Evolutionary conservation across 2,888 invertebrate species (phyloP), one percentile per base, ranked within the genome.

Genomic region (Bibio marci): DNA sequence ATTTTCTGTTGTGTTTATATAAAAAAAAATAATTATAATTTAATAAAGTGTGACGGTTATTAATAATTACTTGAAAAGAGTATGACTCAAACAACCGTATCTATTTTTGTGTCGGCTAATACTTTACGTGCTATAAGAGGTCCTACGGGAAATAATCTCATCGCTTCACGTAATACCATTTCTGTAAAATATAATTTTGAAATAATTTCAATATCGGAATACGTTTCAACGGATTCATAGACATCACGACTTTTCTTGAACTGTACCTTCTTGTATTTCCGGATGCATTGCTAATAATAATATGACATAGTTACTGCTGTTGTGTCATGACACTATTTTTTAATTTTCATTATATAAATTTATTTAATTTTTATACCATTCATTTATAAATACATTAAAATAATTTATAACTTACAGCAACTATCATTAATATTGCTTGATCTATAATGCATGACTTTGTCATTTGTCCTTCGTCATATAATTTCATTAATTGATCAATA

Each of bases 151-250:
- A 59, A 49, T 1, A 59, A 42, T 7, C 59, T 47, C 55, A 61
- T 54, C 0, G 56, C 47, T 39, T 59, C 61, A 34, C 57, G 58
- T 0, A 59, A 40, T 3, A 59, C 48, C 42, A 56, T 48, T 26
- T 59, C 60, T 41, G 57, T 45, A 36, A 56, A 59, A 4, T 49
- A 45, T 52, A 59, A 53, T 40, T 56, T 46, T 37, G 54, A 52
- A 2, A 47, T 49, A 26, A 56, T 52, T 13, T 48, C 51, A n/a
- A 53, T 54, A 10, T 47, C 48, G 0, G 59, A 49, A 10, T 53
- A 51, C 11, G 48, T 46, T 25, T 53, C 45, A 2, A 51, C 54
- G 4, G 37, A 35, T 0, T 28, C 19, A 25, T 37, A 39, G 6
- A 38, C 19, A 22, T 30, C n/a, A 3, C 13, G 7, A 10, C 43